Conservation (phyloP, 2,113 vertebrate species). For the Osmerus eperlanus region DNA sequence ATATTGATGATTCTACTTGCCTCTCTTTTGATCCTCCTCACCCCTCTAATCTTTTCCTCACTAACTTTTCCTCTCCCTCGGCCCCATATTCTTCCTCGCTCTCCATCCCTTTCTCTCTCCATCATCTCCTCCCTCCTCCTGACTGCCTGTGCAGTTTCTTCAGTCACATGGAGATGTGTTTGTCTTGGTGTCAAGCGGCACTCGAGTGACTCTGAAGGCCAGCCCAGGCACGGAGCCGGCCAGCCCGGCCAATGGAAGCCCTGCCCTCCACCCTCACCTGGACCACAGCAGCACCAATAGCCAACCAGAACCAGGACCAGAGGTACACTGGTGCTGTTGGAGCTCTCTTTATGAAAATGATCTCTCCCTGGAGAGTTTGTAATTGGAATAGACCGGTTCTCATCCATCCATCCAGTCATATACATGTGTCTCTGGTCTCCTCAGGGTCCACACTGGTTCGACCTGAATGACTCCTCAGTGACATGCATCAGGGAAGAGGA, state of each 20-base stretch:
- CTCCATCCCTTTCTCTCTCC: background rate
- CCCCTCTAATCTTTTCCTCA: background rate
- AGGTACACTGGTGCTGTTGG: conserved; percentile 34
- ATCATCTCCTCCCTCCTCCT: background rate
- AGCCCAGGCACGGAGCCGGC: conserved; percentile 33
- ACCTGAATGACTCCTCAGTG: conserved; percentile 90
- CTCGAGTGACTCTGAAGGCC: conserved; percentile 74
- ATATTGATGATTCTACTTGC: no score
- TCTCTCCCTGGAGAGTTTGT: no score
- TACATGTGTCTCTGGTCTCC: conserved; percentile 16
- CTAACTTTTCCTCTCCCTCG: no score
- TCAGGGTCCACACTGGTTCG: conserved; percentile 85
- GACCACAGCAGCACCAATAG: conserved; percentile 22
- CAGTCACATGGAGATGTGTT: conserved; percentile 85
- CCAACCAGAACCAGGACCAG: conserved; percentile 22
- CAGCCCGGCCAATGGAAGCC: conserved; percentile 27
- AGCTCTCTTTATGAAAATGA: background rate
- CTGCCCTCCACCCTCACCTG: conserved; percentile 10
- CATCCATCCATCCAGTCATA: no score
- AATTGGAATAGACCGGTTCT: no score
- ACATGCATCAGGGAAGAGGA: conserved; percentile 84
- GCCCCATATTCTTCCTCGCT: background rate
- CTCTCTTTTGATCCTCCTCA: background rate
- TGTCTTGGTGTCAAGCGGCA: conserved; percentile 76
- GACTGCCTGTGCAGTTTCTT: conserved; percentile 75